Percentiles rank a stretch among this genome's conserved stretches.
phyloP scores from a whole-genome alignment of 2,888 invertebrate species.

The Philereme transversata region DNA sequence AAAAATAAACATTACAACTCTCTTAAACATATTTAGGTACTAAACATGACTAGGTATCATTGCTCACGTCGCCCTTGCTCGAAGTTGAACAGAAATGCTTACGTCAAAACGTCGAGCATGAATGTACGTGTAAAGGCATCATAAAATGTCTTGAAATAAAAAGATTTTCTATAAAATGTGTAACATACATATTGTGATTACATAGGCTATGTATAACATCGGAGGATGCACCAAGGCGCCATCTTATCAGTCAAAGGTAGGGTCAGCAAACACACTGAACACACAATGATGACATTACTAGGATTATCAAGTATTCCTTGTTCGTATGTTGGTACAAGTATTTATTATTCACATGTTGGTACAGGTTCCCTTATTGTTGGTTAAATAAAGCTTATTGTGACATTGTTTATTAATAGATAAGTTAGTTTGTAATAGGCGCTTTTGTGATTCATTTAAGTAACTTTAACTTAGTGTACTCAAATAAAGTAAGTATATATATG shows the following conservation, averaged over 20 bases:
- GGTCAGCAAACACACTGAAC: constrained; percentile 61
- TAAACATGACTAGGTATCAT: no score
- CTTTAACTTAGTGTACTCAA: constrained; percentile 8
- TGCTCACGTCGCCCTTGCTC: no score
- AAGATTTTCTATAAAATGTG: no score
- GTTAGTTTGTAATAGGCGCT: constrained; percentile 26
- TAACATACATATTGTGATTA: constrained; percentile 2
- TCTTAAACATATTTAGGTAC: no score
- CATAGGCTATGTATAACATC: constrained; percentile 9
- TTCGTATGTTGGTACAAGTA: constrained; percentile 24
- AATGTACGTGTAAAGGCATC: no score
- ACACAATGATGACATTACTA: constrained; percentile 39
- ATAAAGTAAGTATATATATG: background rate
- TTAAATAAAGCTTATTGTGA: constrained; percentile 24
- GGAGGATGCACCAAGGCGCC: constrained; percentile 50
- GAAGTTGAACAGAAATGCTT: no score
- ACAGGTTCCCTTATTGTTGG: constrained; percentile 20
- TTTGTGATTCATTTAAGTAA: constrained; percentile 32
- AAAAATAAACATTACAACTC: no score
- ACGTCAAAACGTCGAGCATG: no score
- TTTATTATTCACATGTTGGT: constrained; percentile 31
- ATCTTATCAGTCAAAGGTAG: constrained; percentile 76
- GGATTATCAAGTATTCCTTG: constrained; percentile 36
- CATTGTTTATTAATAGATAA: constrained; percentile 33
- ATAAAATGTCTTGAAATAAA: no score